Conservation (phyloP, 2,888 invertebrate genomes). For the Drosophila flavopinicola region DNA sequence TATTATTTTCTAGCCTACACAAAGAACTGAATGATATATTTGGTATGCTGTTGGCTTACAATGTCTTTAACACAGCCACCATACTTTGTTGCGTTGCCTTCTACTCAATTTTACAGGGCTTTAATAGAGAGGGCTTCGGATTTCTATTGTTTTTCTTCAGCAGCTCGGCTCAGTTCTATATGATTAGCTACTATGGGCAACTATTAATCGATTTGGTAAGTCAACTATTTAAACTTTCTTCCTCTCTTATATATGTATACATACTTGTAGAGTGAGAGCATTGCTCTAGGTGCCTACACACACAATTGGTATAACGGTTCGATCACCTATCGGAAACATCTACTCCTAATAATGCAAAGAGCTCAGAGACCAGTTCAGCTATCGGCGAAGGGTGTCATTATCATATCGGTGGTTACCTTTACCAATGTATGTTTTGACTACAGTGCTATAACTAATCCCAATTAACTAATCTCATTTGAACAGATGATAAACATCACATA, state of each 20-base stretch:
- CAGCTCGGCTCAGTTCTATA: conserved; percentile 38
- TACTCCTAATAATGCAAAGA: conserved; percentile 44
- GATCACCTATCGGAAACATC: conserved; percentile 31
- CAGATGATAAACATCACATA: conserved; percentile 54
- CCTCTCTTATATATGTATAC: background rate
- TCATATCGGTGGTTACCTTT: conserved; percentile 49
- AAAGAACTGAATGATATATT: conserved; percentile 45
- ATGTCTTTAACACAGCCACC: conserved; percentile 42
- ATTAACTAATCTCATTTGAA: background rate
- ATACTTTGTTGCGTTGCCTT: conserved; percentile 43
- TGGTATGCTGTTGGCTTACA: conserved; percentile 49
- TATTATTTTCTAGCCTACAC: conserved; percentile 26
- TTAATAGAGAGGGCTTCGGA: conserved; percentile 50
- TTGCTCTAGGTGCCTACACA: conserved; percentile 41
- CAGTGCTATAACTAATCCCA: background rate
- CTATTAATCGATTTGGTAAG: conserved; percentile 43
- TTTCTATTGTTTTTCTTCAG: conserved; percentile 38
- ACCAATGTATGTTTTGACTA: conserved; percentile 21
- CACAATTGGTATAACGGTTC: conserved; percentile 57
- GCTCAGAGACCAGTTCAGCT: conserved; percentile 41
- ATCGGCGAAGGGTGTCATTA: conserved; percentile 45
- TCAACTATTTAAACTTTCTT: background rate
- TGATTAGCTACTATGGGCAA: conserved; percentile 52
- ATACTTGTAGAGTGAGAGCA: conserved; percentile 33
- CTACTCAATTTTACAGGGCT: conserved; percentile 45